Percentiles rank a stretch among this genome's conserved stretches.
These are phyloP conservation scores for Valencia hispanica DNA, from an alignment of 2,797 vertebrate species.

Conservation along the genomic window DNA sequence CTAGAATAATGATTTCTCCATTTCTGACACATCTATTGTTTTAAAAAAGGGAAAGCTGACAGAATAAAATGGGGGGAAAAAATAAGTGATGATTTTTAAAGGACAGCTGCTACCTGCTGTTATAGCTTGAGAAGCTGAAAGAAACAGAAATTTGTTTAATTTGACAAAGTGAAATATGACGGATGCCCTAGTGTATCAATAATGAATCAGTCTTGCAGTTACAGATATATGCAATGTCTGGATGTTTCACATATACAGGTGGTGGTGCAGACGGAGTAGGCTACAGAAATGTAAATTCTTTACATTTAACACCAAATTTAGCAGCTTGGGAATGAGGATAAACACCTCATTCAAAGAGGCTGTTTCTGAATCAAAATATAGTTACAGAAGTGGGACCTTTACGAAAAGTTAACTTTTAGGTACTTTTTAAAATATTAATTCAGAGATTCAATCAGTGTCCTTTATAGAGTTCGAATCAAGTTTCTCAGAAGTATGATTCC, in stretches of 20 bases:
- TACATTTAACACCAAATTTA: not conserved
- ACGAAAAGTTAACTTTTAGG: not conserved
- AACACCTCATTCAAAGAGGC: not conserved
- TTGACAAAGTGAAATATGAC: constrained; percentile 11
- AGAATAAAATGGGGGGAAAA: not conserved
- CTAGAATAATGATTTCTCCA: constrained; percentile 21
- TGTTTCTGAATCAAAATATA: not conserved
- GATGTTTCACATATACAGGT: not conserved
- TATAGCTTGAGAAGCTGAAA: not conserved
- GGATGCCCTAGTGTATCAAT: not conserved
- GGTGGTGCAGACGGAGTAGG: not conserved
- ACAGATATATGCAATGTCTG: not conserved
- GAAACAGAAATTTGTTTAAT: not conserved
- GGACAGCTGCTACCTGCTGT: constrained; percentile 10
- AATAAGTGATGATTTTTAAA: not conserved
- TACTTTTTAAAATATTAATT: not conserved
- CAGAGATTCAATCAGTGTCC: not conserved
- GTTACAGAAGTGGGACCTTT: not conserved
- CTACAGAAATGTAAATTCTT: not conserved
- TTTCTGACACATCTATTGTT: constrained; percentile 12
- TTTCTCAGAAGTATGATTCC: not conserved
- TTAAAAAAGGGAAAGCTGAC: constrained; percentile 1
- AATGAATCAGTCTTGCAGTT: constrained; percentile 1
- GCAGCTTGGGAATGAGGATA: not conserved
- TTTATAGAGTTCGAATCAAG: not conserved